phyloP scores from a whole-genome alignment of 1,140 invertebrate species.

The Oppia nitens region DNA sequence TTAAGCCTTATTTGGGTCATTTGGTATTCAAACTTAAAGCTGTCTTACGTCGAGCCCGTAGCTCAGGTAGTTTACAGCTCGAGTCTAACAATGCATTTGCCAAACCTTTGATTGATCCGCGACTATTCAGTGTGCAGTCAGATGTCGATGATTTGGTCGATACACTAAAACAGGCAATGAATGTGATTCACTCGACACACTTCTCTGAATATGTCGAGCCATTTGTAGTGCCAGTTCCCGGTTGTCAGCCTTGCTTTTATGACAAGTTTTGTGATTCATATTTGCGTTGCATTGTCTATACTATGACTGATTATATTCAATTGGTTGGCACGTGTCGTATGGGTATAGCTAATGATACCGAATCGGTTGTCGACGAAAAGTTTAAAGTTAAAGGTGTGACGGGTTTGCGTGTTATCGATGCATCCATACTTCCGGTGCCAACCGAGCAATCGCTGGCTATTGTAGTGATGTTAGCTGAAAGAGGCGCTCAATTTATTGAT shows the following conservation, averaged over 20 bases:
- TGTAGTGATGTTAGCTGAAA: constrained; percentile 70
- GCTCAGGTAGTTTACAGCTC: constrained; percentile 55
- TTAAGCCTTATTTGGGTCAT: too few relatives aligned
- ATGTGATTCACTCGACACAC: constrained; percentile 15
- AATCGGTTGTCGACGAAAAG: constrained; percentile 43
- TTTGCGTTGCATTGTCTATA: constrained; percentile 26
- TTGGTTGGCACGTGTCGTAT: constrained; percentile 56
- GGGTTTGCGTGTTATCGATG: constrained; percentile 18
- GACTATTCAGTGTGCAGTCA: constrained; percentile 60
- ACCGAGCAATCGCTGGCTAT: constrained; percentile 65
- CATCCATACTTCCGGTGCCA: constrained; percentile 31
- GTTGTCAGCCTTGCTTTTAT: constrained; percentile 19
- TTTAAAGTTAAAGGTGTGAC: constrained; percentile 26
- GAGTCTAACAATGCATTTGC: constrained; percentile 64
- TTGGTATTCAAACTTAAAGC: constrained; percentile 69
- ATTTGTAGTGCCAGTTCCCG: constrained; percentile 27
- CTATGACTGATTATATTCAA: constrained; percentile 35
- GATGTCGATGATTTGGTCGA: constrained; percentile 64
- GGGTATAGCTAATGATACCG: constrained; percentile 37
- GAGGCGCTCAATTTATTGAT: too few relatives aligned
- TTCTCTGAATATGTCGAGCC: constrained; percentile 14
- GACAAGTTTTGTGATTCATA: constrained; percentile 23
- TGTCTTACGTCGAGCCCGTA: constrained; percentile 51
- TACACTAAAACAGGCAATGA: constrained; percentile 20
- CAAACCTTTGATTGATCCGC: constrained; percentile 78